Evolutionary conservation across 2,888 invertebrate genomes (phyloP), one percentile per base, ranked within the genome.

Genomic region (Muschampia plurimacula): DNA sequence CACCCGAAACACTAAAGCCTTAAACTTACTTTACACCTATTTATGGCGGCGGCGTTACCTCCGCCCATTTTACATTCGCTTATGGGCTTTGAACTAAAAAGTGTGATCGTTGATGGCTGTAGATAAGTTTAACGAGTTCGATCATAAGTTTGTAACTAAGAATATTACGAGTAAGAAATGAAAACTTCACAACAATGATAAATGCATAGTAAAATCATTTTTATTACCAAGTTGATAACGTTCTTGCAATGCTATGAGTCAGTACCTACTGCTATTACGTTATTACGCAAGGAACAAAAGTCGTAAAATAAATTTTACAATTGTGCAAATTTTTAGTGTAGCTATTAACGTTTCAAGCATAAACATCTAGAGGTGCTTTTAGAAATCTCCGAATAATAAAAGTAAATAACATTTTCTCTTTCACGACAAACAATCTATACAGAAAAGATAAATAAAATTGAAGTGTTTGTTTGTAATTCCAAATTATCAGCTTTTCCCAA

Each of bases 271-370:
- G 41, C 13, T 60, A 41, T 46, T n/a, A 59, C 15, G 57, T 46
- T 52, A 62, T 71, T 71, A 66, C 67, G 67, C 62, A 67, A 67
- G 67, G 39, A 72, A 72, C 67, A 71, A 64, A 67, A 49, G 62
- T 72, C 72, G 60, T 72, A 62, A 72, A 72, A 67, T 52, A 60
- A 62, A 67, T 67, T 67, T 67, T 52, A 72, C 72, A 67, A 67
- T 67, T 67, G 60, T 52, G 62, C 67, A 72, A 67, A 59, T 52
- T 67, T 72, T 72, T 72, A 72, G 62, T 67, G 39, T 39, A 10
- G 22, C 67, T 36, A 67, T 63, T 72, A 72, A 67, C 32, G 44
- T 72, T 63, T 44, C 49, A 41, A 63, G 67, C 62, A 55, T 63
- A 72, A 72, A 72, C 41, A 67, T 72, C 13, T 65, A 12, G 2